A percentile compares a stretch with the other conserved stretches of the same genome.
phyloP scores from a whole-genome alignment of 2,888 invertebrate species.

The Ommatoiulus sabulosus region DNA sequence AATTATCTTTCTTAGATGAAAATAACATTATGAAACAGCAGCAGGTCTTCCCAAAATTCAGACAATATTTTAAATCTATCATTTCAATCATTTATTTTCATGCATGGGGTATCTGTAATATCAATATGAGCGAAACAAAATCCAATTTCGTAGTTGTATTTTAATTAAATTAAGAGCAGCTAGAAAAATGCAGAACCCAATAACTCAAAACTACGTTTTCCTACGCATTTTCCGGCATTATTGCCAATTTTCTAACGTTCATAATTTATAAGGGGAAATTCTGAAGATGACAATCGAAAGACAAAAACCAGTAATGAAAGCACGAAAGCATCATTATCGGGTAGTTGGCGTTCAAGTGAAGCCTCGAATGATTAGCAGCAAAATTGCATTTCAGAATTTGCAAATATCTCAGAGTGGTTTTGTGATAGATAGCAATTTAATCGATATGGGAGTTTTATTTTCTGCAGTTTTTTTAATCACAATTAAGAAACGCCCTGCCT shows the following conservation, averaged over 20 bases:
- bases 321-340: background rate
- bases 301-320: background rate
- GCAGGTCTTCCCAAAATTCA: too few species aligned
- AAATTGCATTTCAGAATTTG: background rate
- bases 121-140: background rate
- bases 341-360: background rate
- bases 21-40: too few species aligned
- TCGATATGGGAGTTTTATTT: too few species aligned
- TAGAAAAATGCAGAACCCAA: background rate
- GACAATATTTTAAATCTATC: too few species aligned
- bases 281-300: background rate
- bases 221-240: background rate
- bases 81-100: too few species aligned
- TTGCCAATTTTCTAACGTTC: background rate
- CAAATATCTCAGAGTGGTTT: background rate
- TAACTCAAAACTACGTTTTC: background rate
- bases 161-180: background rate
- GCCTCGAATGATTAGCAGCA: background rate
- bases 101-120: too few species aligned
- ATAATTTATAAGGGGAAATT: background rate
- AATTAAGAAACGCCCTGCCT: background rate
- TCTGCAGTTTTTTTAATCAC: background rate
- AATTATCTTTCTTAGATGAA: too few species aligned
- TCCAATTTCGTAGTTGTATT: background rate
- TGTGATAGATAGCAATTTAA: background rate